Percentiles rank a stretch among this genome's conserved stretches.
Conservation (phyloP, 2,113 vertebrate genomes). For the Pogona vitticeps region DNA sequence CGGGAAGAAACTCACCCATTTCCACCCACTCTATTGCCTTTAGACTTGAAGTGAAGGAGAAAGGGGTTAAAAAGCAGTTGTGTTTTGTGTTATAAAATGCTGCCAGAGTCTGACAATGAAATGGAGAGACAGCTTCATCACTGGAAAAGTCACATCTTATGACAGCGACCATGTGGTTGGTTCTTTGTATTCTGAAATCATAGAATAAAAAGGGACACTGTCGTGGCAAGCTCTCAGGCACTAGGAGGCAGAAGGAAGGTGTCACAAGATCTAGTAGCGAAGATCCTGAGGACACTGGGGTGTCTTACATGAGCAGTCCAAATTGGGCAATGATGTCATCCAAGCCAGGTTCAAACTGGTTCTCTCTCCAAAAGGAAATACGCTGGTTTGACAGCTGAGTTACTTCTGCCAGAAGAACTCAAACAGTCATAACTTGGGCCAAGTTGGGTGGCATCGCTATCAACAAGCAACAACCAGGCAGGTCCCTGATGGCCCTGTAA, state of each 20-base stretch:
- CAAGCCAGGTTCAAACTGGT: slow-evolving; percentile 5
- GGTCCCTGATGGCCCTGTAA: not conserved
- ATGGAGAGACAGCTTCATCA: not conserved
- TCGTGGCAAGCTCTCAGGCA: not conserved
- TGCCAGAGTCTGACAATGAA: not conserved
- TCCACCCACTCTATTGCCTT: not conserved
- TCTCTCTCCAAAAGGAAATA: not conserved
- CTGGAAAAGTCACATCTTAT: not conserved
- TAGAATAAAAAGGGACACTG: too few relatives aligned
- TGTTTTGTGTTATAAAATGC: not conserved
- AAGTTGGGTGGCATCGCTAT: not conserved
- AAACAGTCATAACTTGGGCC: not conserved
- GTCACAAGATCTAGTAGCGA: not conserved
- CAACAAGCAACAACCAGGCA: too few relatives aligned
- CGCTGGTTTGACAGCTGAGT: not conserved
- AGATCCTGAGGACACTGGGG: slow-evolving; percentile 5
- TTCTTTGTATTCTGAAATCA: not conserved
- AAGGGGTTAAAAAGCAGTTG: not conserved
- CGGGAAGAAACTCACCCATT: not conserved
- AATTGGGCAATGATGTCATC: not conserved
- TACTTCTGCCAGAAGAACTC: not conserved
- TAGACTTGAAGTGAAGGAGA: not conserved
- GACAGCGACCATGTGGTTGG: not conserved
- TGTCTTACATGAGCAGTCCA: not conserved
- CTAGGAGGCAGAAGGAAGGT: too few relatives aligned